Percentiles rank a stretch among this genome's conserved stretches.
Conservation (phyloP, 2,797 vertebrate genomes). For the Buphagus erythrorhynchus region DNA sequence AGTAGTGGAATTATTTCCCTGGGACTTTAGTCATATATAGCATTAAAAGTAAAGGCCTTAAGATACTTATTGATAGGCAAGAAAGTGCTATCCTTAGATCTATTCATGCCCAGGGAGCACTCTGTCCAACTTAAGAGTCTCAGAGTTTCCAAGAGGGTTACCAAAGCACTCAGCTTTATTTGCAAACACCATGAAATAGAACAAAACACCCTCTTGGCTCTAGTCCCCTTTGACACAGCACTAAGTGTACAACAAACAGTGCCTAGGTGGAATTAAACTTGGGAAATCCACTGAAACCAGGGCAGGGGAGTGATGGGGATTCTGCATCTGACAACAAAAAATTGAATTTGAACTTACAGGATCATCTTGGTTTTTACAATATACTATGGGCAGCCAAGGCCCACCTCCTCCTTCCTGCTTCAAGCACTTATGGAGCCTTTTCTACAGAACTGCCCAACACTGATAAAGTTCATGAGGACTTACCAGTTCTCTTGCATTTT, state of each 20-base stretch:
- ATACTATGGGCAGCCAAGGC: background rate
- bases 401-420: background rate
- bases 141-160: constrained; percentile 14
- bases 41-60: constrained; percentile 63
- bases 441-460: background rate
- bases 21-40: constrained; percentile 37
- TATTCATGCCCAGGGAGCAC: constrained; percentile 5
- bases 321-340: background rate
- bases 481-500: background rate
- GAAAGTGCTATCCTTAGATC: constrained; percentile 19
- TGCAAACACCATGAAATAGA: constrained; percentile 33
- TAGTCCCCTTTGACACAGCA: background rate
- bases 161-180: constrained; percentile 39
- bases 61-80: constrained; percentile 36
- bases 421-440: rapidly evolving
- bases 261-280: background rate
- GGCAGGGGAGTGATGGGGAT: background rate
- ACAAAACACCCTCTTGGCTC: constrained; percentile 6
- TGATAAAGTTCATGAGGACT: rapidly evolving
- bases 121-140: background rate
- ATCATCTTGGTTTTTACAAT: background rate
- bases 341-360: background rate
- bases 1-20: constrained; percentile 34
- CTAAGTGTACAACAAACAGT: background rate
- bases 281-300: background rate